phyloP scores from a whole-genome alignment of 2,797 vertebrate genomes.

The Parotocinclus haroldoi region DNA sequence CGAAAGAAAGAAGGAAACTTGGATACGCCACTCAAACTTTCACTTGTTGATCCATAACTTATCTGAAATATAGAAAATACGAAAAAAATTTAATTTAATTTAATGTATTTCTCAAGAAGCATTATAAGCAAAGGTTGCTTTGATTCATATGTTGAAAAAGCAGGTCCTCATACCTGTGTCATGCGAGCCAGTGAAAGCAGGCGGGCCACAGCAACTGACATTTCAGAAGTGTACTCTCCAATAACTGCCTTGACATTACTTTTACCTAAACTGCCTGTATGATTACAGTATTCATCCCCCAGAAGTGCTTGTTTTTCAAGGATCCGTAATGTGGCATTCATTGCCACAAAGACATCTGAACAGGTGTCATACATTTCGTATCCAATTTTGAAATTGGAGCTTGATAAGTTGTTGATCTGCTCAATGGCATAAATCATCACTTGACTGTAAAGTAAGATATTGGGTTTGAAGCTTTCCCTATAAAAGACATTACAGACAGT shows the following conservation, averaged over 20 bases:
- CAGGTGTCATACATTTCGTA: conserved; percentile 63
- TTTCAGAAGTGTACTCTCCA: conserved; percentile 51
- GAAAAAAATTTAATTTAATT: not conserved
- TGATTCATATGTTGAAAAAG: not conserved
- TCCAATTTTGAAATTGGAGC: conserved; percentile 51
- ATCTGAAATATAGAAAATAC: conserved; percentile 63
- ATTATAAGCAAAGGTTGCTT: not conserved
- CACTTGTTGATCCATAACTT: conserved; percentile 80
- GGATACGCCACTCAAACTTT: conserved; percentile 80
- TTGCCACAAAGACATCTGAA: conserved; percentile 48
- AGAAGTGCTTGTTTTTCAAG: not conserved
- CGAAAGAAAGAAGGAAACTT: conserved; percentile 82
- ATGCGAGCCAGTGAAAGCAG: conserved; percentile 54
- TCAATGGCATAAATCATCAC: conserved; percentile 34
- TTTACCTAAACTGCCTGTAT: not conserved
- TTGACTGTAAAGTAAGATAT: conserved; percentile 10
- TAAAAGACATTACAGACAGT: not conserved
- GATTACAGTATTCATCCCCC: not conserved
- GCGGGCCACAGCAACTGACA: conserved; percentile 52
- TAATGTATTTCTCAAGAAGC: not conserved
- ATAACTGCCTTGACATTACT: conserved; percentile 55
- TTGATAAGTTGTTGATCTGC: conserved; percentile 24
- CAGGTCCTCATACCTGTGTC: conserved; percentile 38
- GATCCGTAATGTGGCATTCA: conserved; percentile 33
- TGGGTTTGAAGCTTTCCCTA: not conserved